Evolutionary conservation across 2,888 invertebrate species (phyloP).

Genomic region (Lasioglossum vierecki): DNA sequence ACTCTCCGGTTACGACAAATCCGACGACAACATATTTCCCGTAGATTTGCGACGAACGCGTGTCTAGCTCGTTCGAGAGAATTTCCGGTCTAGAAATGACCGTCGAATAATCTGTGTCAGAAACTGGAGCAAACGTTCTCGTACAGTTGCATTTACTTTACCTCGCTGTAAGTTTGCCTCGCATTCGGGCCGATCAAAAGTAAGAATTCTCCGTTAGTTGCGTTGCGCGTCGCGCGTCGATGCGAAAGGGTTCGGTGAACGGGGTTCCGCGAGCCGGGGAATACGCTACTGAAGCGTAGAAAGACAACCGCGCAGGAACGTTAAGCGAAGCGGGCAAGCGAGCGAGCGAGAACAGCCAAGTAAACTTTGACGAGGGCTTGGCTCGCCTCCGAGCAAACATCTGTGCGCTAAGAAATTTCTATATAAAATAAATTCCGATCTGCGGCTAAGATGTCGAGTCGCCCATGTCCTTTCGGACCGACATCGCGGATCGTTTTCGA

Average conservation of each 20-base stretch:
- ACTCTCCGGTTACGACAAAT: no score
- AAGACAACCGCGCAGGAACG: conserved; percentile 63
- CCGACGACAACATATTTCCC: no score
- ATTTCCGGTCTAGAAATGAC: not conserved
- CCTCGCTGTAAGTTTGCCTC: not conserved
- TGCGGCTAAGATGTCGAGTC: conserved; percentile 13
- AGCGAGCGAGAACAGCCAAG: conserved; percentile 56
- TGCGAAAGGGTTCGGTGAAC: not conserved
- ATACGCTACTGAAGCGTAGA: conserved; percentile 58
- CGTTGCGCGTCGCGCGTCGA: not conserved
- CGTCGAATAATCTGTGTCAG: not conserved
- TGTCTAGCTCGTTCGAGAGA: not conserved
- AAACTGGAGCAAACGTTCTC: not conserved
- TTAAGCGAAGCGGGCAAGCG: conserved; percentile 51
- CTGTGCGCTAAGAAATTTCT: conserved; percentile 52
- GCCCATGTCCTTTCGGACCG: not conserved
- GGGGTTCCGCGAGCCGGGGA: conserved; percentile 28
- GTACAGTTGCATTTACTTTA: not conserved
- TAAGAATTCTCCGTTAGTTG: not conserved
- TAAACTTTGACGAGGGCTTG: conserved; percentile 70
- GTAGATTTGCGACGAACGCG: not conserved
- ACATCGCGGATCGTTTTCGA: not conserved
- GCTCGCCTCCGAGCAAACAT: conserved; percentile 60
- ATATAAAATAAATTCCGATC: conserved; percentile 52
- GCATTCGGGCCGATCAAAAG: not conserved